Evolutionary conservation across 2,888 invertebrate genomes (phyloP).

Genomic region (Anorthoa munda): DNA sequence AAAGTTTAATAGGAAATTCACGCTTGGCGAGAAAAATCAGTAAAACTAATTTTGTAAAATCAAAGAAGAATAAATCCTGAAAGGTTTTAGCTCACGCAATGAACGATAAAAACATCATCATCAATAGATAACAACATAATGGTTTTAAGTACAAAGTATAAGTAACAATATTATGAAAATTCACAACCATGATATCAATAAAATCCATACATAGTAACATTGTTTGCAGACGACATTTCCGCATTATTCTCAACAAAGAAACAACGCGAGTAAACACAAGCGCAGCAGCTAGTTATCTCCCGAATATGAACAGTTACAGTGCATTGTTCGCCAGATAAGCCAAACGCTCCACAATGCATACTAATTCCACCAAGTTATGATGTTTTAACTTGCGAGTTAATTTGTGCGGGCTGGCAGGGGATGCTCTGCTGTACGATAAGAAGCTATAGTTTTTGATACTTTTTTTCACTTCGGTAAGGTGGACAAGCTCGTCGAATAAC

Average conservation of each 20-base stretch:
- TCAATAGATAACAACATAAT: no score
- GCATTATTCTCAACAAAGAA: slow-evolving; percentile 21
- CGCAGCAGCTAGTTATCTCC: slow-evolving; percentile 31
- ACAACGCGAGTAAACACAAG: slow-evolving; percentile 18
- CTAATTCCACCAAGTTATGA: slow-evolving; percentile 64
- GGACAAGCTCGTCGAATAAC: no score
- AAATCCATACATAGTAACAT: slow-evolving; percentile 12
- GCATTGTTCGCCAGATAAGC: slow-evolving; percentile 65
- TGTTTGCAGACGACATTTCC: not conserved
- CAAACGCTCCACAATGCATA: slow-evolving; percentile 64
- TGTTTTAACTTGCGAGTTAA: slow-evolving; percentile 61
- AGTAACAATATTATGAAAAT: not conserved
- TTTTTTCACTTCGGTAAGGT: not conserved
- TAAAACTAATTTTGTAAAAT: not conserved
- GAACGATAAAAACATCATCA: not conserved
- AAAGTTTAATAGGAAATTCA: not conserved
- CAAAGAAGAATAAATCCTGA: no score
- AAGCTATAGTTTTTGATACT: not conserved
- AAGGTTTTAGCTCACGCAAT: not conserved
- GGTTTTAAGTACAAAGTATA: not conserved
- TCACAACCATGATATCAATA: not conserved
- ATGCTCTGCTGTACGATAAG: not conserved
- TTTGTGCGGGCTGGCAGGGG: slow-evolving; percentile 32
- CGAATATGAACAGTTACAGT: slow-evolving; percentile 57
- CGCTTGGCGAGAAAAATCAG: not conserved